Conservation (phyloP, 2,113 vertebrate genomes). For the Cavia porcellus region DNA sequence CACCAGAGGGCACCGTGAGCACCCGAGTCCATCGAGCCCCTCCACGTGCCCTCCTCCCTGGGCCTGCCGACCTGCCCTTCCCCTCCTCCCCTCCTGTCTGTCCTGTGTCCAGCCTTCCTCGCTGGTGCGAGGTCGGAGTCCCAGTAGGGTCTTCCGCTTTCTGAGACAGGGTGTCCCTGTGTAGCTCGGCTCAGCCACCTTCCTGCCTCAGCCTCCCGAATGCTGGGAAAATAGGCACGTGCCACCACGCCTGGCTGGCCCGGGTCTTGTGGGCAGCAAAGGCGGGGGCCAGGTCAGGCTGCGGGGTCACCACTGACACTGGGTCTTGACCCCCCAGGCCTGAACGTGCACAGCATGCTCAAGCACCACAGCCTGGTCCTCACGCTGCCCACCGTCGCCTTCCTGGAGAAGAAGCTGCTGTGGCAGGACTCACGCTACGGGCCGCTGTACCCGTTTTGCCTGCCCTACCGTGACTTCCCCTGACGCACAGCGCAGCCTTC, state of each 20-base stretch:
- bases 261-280: neutral
- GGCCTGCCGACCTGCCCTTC: neutral
- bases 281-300: neutral
- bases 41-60: accelerated
- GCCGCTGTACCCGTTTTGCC: constrained; percentile 89
- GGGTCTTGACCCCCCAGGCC: constrained; percentile 82
- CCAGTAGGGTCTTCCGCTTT: neutral
- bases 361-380: constrained; percentile 93
- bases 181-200: neutral
- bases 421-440: constrained; percentile 91
- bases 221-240: neutral
- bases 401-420: constrained; percentile 94
- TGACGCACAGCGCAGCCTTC: neutral
- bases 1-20: neutral
- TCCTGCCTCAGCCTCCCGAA: neutral
- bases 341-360: constrained; percentile 95
- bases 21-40: too few relatives aligned
- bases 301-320: neutral
- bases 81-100: neutral
- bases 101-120: neutral
- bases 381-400: constrained; percentile 89
- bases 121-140: neutral
- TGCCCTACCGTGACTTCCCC: constrained; percentile 92
- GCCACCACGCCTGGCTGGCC: neutral
- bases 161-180: neutral